A percentile compares a stretch with the other conserved stretches of the same genome.
phyloP scores from a whole-genome alignment of 2,113 vertebrate species.

The Lamprologus callipterus region DNA sequence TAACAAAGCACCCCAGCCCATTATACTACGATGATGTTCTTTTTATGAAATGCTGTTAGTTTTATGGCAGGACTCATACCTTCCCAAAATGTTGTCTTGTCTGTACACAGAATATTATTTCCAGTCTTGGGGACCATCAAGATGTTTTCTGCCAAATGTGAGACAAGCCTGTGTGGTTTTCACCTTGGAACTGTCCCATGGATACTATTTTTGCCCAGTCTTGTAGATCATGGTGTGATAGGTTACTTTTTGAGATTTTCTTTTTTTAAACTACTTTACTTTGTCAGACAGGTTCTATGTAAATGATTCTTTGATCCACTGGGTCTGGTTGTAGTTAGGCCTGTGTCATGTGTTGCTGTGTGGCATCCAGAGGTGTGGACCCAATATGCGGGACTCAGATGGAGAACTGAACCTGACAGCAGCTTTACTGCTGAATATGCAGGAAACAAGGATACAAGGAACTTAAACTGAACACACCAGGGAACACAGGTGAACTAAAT shows the following conservation, averaged over 20 bases:
- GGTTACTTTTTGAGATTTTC: neutral
- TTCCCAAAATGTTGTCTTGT: neutral
- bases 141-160: neutral
- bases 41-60: neutral
- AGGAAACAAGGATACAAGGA: neutral
- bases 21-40: neutral
- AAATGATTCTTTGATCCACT: accelerated
- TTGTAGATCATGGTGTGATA: accelerated
- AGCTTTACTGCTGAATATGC: neutral
- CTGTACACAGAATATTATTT: neutral
- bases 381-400: neutral
- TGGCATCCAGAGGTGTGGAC: neutral
- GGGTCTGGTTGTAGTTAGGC: neutral
- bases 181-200: neutral
- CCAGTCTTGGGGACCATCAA: neutral
- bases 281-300: neutral
- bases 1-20: neutral
- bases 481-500: neutral
- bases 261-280: neutral
- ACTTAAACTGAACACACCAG: neutral
- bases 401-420: neutral
- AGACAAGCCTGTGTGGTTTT: neutral
- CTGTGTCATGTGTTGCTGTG: neutral
- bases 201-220: neutral
- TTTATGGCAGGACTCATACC: neutral